Conservation (phyloP, 2,888 invertebrate species). For the Leptinotarsa tumamoca region DNA sequence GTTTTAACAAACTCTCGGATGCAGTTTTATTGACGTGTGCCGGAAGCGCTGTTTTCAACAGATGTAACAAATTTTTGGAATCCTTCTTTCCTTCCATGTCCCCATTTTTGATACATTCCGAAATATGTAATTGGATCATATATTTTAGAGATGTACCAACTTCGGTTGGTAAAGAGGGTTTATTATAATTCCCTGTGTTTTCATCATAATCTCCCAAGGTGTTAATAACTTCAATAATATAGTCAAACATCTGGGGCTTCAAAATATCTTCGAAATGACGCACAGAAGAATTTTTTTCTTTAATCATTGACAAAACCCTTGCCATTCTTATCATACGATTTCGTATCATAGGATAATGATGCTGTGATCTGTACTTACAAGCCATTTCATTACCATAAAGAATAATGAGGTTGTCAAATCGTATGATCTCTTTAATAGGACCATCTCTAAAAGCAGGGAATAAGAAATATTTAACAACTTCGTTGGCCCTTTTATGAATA, state of each 20-base stretch:
- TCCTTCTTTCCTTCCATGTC: neutral
- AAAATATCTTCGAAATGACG: too few relatives aligned
- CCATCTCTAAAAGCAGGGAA: slow-evolving; percentile 13
- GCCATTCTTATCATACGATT: slow-evolving; percentile 13
- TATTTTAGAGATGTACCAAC: neutral
- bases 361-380: slow-evolving; percentile 21
- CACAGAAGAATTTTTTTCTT: neutral
- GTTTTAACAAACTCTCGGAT: too few relatives aligned
- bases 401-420: neutral
- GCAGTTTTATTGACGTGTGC: slow-evolving; percentile 3
- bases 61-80: neutral
- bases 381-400: slow-evolving; percentile 9
- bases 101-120: neutral
- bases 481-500: neutral
- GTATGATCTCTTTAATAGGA: slow-evolving; percentile 1
- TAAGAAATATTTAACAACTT: neutral
- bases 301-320: neutral
- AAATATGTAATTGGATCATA: slow-evolving; percentile 2
- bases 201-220: too few relatives aligned
- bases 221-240: too few relatives aligned
- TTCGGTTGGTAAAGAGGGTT: too few relatives aligned
- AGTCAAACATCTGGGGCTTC: too few relatives aligned
- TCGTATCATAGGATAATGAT: slow-evolving; percentile 7
- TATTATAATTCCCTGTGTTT: too few relatives aligned
- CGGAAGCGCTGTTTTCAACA: slow-evolving; percentile 13